Conservation (phyloP, 2,113 vertebrate genomes). For the Fulmarus glacialis region DNA sequence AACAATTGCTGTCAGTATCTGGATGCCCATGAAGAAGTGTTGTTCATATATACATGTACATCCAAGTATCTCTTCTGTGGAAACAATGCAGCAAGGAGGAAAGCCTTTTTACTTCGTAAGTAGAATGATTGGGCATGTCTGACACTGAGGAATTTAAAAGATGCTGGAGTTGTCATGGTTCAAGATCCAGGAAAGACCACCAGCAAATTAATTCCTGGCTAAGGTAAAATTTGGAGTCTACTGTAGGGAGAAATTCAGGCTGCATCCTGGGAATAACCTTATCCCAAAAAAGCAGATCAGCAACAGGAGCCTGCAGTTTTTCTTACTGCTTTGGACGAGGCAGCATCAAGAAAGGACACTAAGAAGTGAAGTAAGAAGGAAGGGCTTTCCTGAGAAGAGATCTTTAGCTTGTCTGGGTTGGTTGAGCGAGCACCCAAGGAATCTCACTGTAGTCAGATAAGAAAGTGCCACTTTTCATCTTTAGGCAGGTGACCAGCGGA, state of each 20-base stretch:
- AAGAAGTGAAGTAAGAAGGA: background rate
- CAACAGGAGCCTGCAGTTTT: background rate
- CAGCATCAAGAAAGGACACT: background rate
- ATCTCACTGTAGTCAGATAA: background rate
- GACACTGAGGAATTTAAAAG: background rate
- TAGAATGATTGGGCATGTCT: background rate
- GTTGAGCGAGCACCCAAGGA: background rate
- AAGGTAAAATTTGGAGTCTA: background rate
- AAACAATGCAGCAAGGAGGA: background rate
- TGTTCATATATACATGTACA: fast-evolving
- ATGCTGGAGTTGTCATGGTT: background rate
- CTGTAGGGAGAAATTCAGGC: background rate
- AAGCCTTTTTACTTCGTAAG: background rate
- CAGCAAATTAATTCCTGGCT: background rate
- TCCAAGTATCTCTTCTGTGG: background rate
- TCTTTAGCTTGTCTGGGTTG: background rate
- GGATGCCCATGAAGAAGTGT: background rate
- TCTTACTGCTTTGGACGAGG: background rate
- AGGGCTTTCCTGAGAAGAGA: background rate
- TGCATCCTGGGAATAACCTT: background rate
- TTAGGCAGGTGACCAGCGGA: background rate
- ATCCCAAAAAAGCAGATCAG: background rate
- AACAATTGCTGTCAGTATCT: background rate
- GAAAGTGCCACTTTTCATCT: background rate
- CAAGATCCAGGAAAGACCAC: background rate